Conservation (phyloP, 1,140 invertebrate species). For the Galendromus occidentalis region DNA sequence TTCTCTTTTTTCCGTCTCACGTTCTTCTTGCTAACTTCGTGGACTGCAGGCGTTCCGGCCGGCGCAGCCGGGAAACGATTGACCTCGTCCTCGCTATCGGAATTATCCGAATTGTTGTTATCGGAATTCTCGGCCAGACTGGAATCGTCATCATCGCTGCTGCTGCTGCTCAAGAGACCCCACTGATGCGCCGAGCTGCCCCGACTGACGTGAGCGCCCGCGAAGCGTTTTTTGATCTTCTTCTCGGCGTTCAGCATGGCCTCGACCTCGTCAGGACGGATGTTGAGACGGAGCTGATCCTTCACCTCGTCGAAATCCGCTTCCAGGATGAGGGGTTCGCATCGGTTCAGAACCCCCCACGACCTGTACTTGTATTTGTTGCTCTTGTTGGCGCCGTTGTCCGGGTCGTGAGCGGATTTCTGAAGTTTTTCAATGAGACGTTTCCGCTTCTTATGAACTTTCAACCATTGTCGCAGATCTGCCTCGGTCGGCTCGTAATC, state of each 20-base stretch:
- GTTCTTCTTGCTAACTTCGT: background rate
- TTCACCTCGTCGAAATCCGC: conserved; percentile 2
- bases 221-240: background rate
- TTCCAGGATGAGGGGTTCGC: background rate
- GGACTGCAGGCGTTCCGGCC: background rate
- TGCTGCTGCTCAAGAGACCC: conserved; percentile 5
- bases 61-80: background rate
- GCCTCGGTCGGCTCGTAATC: background rate
- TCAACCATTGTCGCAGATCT: conserved; percentile 4
- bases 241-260: background rate
- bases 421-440: background rate
- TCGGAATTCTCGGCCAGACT: background rate
- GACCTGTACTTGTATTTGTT: conserved; percentile 10
- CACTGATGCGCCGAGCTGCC: conserved; percentile 3
- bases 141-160: conserved; percentile 3
- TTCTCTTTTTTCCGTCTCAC: background rate
- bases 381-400: background rate
- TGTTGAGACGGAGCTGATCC: background rate
- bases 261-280: conserved; percentile 4
- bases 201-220: background rate
- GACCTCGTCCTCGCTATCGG: background rate
- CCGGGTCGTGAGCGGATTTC: background rate
- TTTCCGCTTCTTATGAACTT: conserved; percentile 4
- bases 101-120: background rate
- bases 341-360: background rate